Base-by-base conservation (phyloP, 2,888 invertebrate species). In the Heliconius ismenius region DNA sequence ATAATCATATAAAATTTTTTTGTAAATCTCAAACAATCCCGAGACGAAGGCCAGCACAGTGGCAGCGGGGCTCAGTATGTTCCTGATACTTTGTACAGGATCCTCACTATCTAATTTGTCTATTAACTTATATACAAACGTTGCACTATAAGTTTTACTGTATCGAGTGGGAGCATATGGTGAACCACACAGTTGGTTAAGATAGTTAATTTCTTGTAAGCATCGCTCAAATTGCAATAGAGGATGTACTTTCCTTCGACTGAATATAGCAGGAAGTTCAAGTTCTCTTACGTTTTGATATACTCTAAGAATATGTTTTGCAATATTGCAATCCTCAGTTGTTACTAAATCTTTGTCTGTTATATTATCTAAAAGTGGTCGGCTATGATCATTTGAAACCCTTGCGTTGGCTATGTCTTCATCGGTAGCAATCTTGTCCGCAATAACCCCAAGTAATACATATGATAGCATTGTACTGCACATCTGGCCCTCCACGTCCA, bases 181-280 rank as follows among this genome's bases (percentile, higher is more conserved):
- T 4, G 73, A 76, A 0, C 87, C 89, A 76, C 89, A 89, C 4
- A 89, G 64, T 9, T 49, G 79, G 63, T 89, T 89, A 73, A 89
- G 81, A 77, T 83, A 74, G 80, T 89, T 88, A 65, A 89, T 73
- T 3, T 86, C 83, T 7, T 80, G 26, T 3, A 89, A 75, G 73
- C 87, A 87, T 64, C 82, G 83, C 36, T 88, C 84, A 15, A 88
- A 84, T 70, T 88, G 85, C 0, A 82, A 74, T 11, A 87, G 79
- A 0, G 82, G 82, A 69, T 84, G 83, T 26, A 83, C 24, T 3
- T n/a, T 28, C 63, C n/a, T 49, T 26, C 74, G 58, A 18, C 74
- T 32, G 18, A 83, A 85, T 28, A 84, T 84, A 10, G 13, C 10
- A 13, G 24, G 21, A 4, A 81, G 68, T 69, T 84, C 83, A 0